Evolutionary conservation across 2,797 vertebrate genomes (phyloP).

Genomic region (Hephaestus fuliginosus): DNA sequence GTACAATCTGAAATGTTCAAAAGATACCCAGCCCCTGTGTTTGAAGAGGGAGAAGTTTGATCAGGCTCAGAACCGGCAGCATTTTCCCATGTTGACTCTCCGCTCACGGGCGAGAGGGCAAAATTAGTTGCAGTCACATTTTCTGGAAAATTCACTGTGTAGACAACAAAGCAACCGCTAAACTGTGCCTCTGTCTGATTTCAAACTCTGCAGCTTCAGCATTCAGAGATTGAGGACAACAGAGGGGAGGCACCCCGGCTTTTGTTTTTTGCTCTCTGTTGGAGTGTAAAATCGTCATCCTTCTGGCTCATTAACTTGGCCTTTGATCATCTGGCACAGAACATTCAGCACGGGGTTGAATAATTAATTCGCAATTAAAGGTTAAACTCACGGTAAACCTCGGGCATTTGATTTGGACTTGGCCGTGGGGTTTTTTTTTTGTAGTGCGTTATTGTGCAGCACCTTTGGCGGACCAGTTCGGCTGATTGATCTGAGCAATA

Average conservation of each 20-base stretch:
- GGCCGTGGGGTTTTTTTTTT: conserved; percentile 18
- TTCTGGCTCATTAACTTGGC: conserved; percentile 78
- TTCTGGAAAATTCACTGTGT: conserved; percentile 63
- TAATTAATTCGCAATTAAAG: conserved; percentile 84
- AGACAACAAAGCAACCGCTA: conserved; percentile 64
- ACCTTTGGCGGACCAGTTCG: conserved; percentile 48
- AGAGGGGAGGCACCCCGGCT: conserved; percentile 44
- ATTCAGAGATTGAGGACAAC: conserved; percentile 58
- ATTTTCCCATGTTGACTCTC: conserved; percentile 32
- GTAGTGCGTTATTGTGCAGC: conserved; percentile 26
- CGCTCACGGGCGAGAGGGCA: conserved; percentile 25
- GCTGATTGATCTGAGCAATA: conserved; percentile 76
- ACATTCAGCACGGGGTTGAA: conserved; percentile 75
- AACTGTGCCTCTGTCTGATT: conserved; percentile 60
- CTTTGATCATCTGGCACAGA: conserved; percentile 78
- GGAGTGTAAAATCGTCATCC: conserved; percentile 75
- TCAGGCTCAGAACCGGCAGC: conserved; percentile 55
- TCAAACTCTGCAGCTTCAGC: conserved; percentile 44
- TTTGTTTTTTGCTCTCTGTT: conserved; percentile 70
- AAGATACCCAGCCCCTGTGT: neutral
- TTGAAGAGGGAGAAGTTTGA: conserved; percentile 48
- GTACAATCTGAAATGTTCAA: conserved; percentile 12
- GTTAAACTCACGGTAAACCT: conserved; percentile 79
- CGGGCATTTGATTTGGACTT: conserved; percentile 66
- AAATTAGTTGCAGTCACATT: conserved; percentile 67